Evolutionary conservation across 2,113 vertebrate species (phyloP).

Genomic region (Donacobius atricapilla): DNA sequence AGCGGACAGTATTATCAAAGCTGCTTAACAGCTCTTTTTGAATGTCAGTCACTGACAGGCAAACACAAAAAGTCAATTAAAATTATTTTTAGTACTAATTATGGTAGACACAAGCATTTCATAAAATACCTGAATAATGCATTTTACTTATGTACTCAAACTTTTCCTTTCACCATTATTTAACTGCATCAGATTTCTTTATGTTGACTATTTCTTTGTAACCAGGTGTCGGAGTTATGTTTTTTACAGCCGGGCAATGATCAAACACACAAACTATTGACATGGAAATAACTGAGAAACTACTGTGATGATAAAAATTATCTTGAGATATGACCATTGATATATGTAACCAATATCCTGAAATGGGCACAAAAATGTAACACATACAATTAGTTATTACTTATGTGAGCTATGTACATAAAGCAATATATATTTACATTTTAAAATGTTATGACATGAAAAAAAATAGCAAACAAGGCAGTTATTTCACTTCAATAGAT

Average conservation of each 20-base stretch:
- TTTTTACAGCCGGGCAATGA: neutral
- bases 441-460: neutral
- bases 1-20: neutral
- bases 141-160: neutral
- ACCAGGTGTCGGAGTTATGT: neutral
- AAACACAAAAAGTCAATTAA: neutral
- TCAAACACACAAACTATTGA: neutral
- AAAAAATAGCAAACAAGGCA: neutral
- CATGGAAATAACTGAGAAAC: neutral
- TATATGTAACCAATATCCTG: neutral
- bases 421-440: neutral
- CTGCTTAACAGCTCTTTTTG: neutral
- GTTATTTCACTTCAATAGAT: neutral
- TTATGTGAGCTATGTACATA: neutral
- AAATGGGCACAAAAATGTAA: neutral
- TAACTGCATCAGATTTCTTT: neutral
- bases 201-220: neutral
- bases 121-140: neutral
- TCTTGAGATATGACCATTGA: neutral
- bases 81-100: neutral
- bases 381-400: neutral
- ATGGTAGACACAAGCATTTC: accelerated
- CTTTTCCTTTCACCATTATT: neutral
- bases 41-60: neutral
- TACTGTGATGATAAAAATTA: neutral